Evolutionary conservation across 2,888 invertebrate genomes (phyloP).

Genomic region (Troglohyphantes excavatus): DNA sequence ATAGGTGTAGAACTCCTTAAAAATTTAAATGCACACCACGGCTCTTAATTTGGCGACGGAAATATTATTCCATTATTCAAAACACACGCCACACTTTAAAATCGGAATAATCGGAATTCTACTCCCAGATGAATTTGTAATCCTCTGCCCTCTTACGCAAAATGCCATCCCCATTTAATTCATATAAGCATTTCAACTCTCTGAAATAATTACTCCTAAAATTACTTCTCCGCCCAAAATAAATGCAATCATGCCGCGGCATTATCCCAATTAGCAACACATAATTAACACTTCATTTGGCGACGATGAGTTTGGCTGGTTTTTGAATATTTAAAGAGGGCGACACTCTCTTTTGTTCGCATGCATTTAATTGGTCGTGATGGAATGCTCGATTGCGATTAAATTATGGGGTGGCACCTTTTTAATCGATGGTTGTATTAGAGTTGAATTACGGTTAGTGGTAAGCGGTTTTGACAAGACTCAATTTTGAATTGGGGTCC

Average conservation of each 20-base stretch:
- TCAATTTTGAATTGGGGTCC: not conserved
- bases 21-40: no score
- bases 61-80: no score
- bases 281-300: conserved; percentile 67
- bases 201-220: conserved; percentile 52
- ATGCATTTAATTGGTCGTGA: not conserved
- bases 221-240: conserved; percentile 44
- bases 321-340: conserved; percentile 65
- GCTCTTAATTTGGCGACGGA: no score
- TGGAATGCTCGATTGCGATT: not conserved
- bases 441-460: not conserved
- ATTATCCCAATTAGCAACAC: conserved; percentile 70
- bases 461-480: not conserved
- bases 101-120: no score
- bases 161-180: no score
- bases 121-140: no score
- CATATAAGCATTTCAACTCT: not conserved
- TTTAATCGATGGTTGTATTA: not conserved
- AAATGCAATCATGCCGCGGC: conserved; percentile 1
- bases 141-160: no score
- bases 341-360: not conserved
- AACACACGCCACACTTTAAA: no score
- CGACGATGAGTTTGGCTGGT: conserved; percentile 33
- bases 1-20: no score
- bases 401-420: not conserved